Base-by-base conservation (phyloP, 2,888 invertebrate species). In the Drosophila cyrtoloma region DNA sequence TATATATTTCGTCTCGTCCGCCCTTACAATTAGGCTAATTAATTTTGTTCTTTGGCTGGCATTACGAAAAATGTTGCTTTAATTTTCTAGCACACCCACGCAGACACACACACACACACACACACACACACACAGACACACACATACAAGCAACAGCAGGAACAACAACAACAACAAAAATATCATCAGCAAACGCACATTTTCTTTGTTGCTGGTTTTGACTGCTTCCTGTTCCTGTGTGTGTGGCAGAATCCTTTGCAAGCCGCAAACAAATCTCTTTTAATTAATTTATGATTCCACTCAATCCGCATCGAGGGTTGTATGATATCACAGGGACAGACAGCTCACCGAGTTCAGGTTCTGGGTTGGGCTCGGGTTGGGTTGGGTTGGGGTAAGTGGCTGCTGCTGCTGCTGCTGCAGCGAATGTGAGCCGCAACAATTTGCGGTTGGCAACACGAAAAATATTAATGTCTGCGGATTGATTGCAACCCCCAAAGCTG, bases 211-310 rank as follows among this genome's bases (percentile, higher is more conserved):
- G 71, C 80, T 72, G 57, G 42, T 28, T 44, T 57, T 71, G 65
- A 52, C 69, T 68, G 83, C 35, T 77, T 69, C 72, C 79, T 73
- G 77, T 84, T 72, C 58, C 44, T 64, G 50, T 77, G 61, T 76
- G 70, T 80, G 78, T 75, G 79, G 74, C 77, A 67, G 85, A 89
- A 91, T 91, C 91, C 91, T 89, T 90, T 89, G 89, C 90, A 91
- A 92, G 92, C 91, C 90, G 89, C 91, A 91, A 90, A 92, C 91
- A 92, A 92, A 92, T 92, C 91, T 91, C 92, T 90, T 92, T 92
- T 92, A 92, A 92, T 92, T 92, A 92, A 91, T 92, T 92, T 91
- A 92, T 92, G 91, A 91, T 92, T 91, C 90, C 90, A 87, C 91
- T 92, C 86, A 91, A 91, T 91, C 84, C 87, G 83, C 83, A 79